These are phyloP conservation scores for Bicyclus anynana DNA, from an alignment of 1,140 invertebrate species.

Conservation along the genomic window DNA sequence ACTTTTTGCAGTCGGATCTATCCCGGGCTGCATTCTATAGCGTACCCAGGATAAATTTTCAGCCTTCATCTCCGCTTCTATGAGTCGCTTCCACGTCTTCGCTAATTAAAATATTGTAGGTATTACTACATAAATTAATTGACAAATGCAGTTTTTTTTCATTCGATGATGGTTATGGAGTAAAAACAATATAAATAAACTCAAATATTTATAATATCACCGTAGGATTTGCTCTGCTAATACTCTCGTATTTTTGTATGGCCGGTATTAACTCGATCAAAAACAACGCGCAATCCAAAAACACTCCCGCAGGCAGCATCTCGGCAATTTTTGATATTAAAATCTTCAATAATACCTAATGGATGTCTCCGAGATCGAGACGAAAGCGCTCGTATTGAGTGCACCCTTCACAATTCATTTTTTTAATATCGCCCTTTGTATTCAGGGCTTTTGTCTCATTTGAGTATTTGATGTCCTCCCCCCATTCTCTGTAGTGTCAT, in stretches of 20 bases:
- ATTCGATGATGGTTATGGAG: too few relatives aligned
- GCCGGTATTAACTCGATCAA: not conserved
- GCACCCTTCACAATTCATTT: slow-evolving; percentile 52
- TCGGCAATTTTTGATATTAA: slow-evolving; percentile 77
- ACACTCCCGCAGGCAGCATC: slow-evolving; percentile 26
- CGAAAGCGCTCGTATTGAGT: slow-evolving; percentile 59
- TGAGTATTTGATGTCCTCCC: slow-evolving; percentile 62
- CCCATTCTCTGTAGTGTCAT: slow-evolving; percentile 61
- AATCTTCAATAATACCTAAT: slow-evolving; percentile 79
- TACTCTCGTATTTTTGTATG: not conserved
- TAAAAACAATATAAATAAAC: too few relatives aligned
- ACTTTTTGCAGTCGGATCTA: too few relatives aligned
- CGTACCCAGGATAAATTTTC: too few relatives aligned
- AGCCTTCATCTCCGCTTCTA: too few relatives aligned
- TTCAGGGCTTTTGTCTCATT: slow-evolving; percentile 64
- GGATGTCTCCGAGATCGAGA: slow-evolving; percentile 66
- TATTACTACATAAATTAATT: too few relatives aligned
- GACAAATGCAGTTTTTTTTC: too few relatives aligned
- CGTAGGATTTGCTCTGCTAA: too few relatives aligned
- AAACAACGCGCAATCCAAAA: slow-evolving; percentile 21
- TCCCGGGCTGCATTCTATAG: too few relatives aligned
- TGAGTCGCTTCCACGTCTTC: too few relatives aligned
- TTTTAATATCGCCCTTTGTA: slow-evolving; percentile 63
- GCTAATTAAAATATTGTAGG: too few relatives aligned
- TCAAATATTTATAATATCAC: too few relatives aligned